phyloP scores from a whole-genome alignment of 1,140 invertebrate species.

The Drosophila murphyi region DNA sequence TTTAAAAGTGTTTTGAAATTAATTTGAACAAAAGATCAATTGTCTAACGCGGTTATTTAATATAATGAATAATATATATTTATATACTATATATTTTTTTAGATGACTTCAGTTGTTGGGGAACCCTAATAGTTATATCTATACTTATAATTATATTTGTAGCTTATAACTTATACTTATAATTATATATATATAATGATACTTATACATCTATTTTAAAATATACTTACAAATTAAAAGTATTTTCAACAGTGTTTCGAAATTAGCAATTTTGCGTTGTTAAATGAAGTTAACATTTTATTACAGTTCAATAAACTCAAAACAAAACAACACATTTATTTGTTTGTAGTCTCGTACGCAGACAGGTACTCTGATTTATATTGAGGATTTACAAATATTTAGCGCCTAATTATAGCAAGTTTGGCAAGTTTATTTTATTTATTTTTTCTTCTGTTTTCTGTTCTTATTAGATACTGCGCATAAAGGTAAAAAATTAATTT shows the following conservation, averaged over 20 bases:
- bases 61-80: too few relatives aligned
- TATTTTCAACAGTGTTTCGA: not conserved
- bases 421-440: conserved; percentile 53
- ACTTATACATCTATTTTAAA: too few relatives aligned
- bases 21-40: too few relatives aligned
- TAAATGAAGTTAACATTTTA: conserved; percentile 16
- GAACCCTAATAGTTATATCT: too few relatives aligned
- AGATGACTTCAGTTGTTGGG: too few relatives aligned
- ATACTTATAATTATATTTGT: too few relatives aligned
- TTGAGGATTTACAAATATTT: conserved; percentile 39
- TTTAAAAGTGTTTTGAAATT: too few relatives aligned
- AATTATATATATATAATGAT: too few relatives aligned
- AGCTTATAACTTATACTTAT: too few relatives aligned
- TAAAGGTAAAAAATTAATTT: not conserved
- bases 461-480: conserved; percentile 34
- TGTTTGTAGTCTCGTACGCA: conserved; percentile 6
- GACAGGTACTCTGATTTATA: conserved; percentile 13
- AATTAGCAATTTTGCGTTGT: not conserved
- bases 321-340: conserved; percentile 27
- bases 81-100: too few relatives aligned
- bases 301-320: conserved; percentile 33
- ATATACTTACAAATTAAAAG: not conserved
- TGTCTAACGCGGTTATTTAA: too few relatives aligned
- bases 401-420: conserved; percentile 72
- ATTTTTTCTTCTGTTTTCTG: conserved; percentile 7